Evolutionary conservation across 2,797 vertebrate genomes (phyloP).

Genomic region (Acropternis orthonyx): DNA sequence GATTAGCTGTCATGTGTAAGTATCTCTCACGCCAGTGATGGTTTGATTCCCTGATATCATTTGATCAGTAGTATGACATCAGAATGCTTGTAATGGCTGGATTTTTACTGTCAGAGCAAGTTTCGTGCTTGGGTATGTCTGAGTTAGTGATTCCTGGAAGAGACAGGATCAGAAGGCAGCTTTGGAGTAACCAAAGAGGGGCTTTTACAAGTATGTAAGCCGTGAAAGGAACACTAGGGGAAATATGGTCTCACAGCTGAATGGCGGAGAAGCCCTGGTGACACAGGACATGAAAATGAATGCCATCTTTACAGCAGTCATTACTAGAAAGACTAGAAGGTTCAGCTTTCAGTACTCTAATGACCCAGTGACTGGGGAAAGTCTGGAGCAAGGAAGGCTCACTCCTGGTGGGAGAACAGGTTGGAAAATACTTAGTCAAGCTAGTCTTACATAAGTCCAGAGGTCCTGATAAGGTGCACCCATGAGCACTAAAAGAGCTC

Average conservation of each 20-base stretch:
- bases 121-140: neutral
- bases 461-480: neutral
- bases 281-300: neutral
- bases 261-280: neutral
- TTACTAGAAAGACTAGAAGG: neutral
- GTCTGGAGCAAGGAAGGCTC: neutral
- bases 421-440: neutral
- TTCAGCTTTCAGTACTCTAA: neutral
- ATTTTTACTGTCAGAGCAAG: neutral
- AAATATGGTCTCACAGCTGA: neutral
- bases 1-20: neutral
- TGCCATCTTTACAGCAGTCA: neutral
- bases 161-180: neutral
- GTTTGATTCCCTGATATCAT: neutral
- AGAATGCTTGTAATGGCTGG: neutral
- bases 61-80: neutral
- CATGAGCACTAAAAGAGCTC: neutral
- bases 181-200: neutral
- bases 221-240: neutral
- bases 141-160: neutral
- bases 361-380: neutral
- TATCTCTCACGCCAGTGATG: neutral
- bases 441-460: neutral
- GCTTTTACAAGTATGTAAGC: neutral
- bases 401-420: rapidly evolving